A percentile compares a stretch with the other conserved stretches of the same genome.
These are phyloP conservation scores for Cecidostiba fungosa DNA, from an alignment of 2,888 invertebrate species.

Conservation along the genomic window DNA sequence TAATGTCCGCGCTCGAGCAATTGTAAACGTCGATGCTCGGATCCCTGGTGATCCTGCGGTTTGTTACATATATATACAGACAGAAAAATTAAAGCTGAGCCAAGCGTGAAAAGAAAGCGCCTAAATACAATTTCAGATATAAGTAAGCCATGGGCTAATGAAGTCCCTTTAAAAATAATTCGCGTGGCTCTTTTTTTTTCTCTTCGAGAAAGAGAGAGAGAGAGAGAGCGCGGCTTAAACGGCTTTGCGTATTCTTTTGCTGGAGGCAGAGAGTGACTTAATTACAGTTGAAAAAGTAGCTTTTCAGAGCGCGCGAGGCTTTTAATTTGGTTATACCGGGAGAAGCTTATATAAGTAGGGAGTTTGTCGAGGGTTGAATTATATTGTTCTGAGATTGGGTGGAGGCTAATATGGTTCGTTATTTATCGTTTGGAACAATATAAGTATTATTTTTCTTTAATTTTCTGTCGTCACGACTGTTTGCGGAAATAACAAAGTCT, in stretches of 20 bases:
- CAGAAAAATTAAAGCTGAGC: neutral
- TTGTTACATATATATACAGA: neutral
- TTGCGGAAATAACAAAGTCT: too few relatives aligned
- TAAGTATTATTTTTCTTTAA: too few relatives aligned
- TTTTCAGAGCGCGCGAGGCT: neutral
- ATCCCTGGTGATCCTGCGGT: slow-evolving; percentile 71
- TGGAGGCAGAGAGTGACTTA: neutral
- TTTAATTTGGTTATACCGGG: neutral
- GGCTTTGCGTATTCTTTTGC: neutral
- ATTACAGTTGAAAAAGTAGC: slow-evolving; percentile 7
- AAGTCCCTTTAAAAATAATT: neutral
- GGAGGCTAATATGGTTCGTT: neutral
- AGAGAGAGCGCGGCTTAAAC: neutral
- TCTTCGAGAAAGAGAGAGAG: neutral
- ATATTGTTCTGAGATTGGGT: too few relatives aligned
- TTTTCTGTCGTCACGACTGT: too few relatives aligned
- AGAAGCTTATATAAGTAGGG: neutral
- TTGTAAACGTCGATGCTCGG: slow-evolving; percentile 87
- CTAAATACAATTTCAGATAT: neutral
- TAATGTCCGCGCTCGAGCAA: slow-evolving; percentile 87
- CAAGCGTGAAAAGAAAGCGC: neutral
- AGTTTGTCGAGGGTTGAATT: neutral
- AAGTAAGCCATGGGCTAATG: neutral
- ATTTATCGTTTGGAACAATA: neutral
- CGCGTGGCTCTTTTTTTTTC: neutral